Evolutionary conservation across 2,888 invertebrate genomes (phyloP).

Genomic region (Euclidia mi): DNA sequence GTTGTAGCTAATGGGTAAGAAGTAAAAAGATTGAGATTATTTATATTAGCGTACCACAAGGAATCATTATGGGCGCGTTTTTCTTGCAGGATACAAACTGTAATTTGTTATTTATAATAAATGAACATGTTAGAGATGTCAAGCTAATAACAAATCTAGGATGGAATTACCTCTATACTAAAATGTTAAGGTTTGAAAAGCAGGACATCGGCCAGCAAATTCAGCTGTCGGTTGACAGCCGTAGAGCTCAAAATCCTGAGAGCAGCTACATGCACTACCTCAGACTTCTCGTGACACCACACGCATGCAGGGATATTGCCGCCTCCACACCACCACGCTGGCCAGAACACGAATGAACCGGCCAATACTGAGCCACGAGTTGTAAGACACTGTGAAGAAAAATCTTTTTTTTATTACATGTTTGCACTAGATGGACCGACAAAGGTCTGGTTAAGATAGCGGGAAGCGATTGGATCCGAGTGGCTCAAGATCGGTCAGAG

Average conservation of each 20-base stretch:
- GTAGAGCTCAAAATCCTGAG: slow-evolving; percentile 69
- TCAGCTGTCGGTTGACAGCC: slow-evolving; percentile 65
- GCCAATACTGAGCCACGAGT: slow-evolving; percentile 52
- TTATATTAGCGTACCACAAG: too few relatives aligned
- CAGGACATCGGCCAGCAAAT: slow-evolving; percentile 74
- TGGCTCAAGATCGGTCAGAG: too few relatives aligned
- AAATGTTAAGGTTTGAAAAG: slow-evolving; percentile 66
- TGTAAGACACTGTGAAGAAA: slow-evolving; percentile 42
- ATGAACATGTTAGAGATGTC: too few relatives aligned
- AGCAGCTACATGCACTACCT: slow-evolving; percentile 66
- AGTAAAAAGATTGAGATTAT: too few relatives aligned
- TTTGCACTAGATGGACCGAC: too few relatives aligned
- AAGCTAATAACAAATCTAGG: not conserved
- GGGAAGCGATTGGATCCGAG: too few relatives aligned
- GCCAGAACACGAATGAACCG: slow-evolving; percentile 65
- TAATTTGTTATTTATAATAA: too few relatives aligned
- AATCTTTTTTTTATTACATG: too few relatives aligned
- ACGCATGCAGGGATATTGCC: slow-evolving; percentile 58
- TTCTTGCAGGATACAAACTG: too few relatives aligned
- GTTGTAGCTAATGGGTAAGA: too few relatives aligned
- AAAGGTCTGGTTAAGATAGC: too few relatives aligned
- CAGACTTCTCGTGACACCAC: slow-evolving; percentile 60
- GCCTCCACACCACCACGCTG: slow-evolving; percentile 72
- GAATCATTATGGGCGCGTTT: too few relatives aligned
- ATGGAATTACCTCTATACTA: slow-evolving; percentile 62